These are phyloP conservation scores for Cochlearius cochlearius DNA, from an alignment of 2,113 vertebrate species.

Conservation along the genomic window DNA sequence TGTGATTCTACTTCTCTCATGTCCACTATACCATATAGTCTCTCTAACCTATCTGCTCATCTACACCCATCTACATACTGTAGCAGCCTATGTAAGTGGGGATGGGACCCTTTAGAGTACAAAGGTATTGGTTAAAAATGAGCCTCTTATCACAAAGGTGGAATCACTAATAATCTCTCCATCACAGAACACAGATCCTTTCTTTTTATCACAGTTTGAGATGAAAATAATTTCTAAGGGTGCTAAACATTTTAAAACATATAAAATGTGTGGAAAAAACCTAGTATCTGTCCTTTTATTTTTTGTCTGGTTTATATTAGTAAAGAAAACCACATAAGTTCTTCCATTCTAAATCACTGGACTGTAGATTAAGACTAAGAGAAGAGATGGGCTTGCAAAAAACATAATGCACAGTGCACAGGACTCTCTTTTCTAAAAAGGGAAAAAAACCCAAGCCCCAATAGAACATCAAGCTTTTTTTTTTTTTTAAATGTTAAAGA, in stretches of 20 bases:
- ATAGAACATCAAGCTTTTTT: neutral
- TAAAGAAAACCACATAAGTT: neutral
- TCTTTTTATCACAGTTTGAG: neutral
- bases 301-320: neutral
- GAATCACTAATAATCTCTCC: neutral
- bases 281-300: neutral
- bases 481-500: neutral
- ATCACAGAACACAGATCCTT: neutral
- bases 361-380: neutral
- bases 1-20: neutral
- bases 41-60: neutral
- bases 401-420: neutral
- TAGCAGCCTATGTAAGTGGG: neutral
- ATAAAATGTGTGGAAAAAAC: accelerated
- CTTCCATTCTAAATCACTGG: neutral
- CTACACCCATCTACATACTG: neutral
- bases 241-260: neutral
- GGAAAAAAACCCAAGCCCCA: neutral
- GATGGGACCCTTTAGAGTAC: neutral
- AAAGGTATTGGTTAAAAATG: neutral
- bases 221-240: neutral
- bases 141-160: neutral
- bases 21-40: neutral
- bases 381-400: neutral
- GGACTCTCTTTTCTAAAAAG: neutral